Conservation (phyloP, 1,140 invertebrate species). For the Cephus cinctus region DNA sequence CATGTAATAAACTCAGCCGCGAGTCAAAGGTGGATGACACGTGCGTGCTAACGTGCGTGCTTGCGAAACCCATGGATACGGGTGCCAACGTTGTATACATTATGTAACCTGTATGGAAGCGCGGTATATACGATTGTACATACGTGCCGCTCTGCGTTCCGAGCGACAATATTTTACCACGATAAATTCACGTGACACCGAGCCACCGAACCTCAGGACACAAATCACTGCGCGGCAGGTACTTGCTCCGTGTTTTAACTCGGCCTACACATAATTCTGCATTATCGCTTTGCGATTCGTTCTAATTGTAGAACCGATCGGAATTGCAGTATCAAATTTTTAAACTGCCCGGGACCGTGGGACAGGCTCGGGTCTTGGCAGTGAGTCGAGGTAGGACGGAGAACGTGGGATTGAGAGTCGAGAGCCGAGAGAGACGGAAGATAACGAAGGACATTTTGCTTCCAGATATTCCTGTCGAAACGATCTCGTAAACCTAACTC, state of each 20-base stretch:
- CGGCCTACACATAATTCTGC: conserved; percentile 39
- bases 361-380: too few species aligned
- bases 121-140: too few species aligned
- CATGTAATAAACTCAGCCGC: too few species aligned
- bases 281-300: conserved; percentile 39
- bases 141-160: too few species aligned
- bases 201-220: conserved; percentile 25
- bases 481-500: conserved; percentile 36
- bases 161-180: conserved; percentile 34
- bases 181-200: conserved; percentile 43
- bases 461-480: conserved; percentile 28
- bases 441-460: conserved; percentile 14
- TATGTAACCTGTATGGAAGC: too few species aligned
- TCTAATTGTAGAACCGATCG: conserved; percentile 37
- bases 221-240: conserved; percentile 34
- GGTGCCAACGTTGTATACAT: too few species aligned
- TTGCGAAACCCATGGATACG: too few species aligned
- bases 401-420: neutral
- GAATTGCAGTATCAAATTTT: too few species aligned
- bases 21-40: too few species aligned
- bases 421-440: neutral
- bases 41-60: too few species aligned
- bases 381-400: too few species aligned
- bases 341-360: neutral
- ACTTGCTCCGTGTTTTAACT: conserved; percentile 29